These are phyloP conservation scores for Dendroctonus valens DNA, from an alignment of 1,140 invertebrate genomes.

Conservation along the genomic window DNA sequence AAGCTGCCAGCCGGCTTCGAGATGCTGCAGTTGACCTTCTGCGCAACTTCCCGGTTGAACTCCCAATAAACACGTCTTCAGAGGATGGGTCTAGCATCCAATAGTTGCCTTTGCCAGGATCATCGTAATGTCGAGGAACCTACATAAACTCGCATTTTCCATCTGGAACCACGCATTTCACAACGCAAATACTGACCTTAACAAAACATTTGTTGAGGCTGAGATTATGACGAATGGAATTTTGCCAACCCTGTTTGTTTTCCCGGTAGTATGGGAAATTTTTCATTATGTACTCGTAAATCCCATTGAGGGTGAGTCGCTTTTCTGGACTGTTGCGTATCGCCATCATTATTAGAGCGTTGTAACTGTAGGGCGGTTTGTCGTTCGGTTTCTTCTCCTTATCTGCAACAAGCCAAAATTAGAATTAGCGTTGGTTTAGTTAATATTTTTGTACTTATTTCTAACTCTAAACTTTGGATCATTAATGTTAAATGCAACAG, in stretches of 20 bases:
- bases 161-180: not conserved
- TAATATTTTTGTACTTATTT: not conserved
- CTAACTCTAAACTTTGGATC: no score
- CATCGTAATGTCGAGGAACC: constrained; percentile 89
- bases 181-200: constrained; percentile 58
- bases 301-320: constrained; percentile 93
- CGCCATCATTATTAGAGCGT: constrained; percentile 99
- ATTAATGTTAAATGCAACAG: no score
- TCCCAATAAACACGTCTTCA: constrained; percentile 97
- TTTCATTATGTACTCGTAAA: constrained; percentile 99
- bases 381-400: constrained; percentile 66
- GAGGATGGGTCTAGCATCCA: constrained; percentile 95
- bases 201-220: constrained; percentile 98
- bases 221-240: constrained; percentile 96
- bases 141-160: not conserved
- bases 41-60: constrained; percentile 91
- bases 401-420: constrained; percentile 30
- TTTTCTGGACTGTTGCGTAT: constrained; percentile 90
- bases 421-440: not conserved
- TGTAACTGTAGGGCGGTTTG: constrained; percentile 97
- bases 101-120: constrained; percentile 93
- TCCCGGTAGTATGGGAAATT: constrained; percentile 98
- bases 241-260: constrained; percentile 99
- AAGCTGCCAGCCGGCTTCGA: constrained; percentile 79
- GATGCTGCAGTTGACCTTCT: constrained; percentile 84